A percentile compares a stretch with the other conserved stretches of the same genome.
phyloP scores from a whole-genome alignment of 2,888 invertebrate species.

The Ectobius pallidus region DNA sequence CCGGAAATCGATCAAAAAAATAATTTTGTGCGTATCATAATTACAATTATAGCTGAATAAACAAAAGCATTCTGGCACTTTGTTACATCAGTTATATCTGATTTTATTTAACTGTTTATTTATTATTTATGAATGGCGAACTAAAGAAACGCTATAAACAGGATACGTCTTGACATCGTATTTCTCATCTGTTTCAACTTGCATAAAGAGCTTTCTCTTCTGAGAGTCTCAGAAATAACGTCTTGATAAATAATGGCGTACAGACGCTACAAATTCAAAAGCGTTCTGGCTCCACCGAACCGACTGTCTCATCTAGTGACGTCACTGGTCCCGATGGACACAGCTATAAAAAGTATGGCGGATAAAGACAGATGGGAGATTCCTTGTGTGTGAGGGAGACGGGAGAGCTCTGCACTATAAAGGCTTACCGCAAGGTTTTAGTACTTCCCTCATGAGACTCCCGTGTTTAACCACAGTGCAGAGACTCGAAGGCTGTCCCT shows the following conservation, averaged over 20 bases:
- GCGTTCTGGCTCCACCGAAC: background rate
- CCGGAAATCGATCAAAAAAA: no score
- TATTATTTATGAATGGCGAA: no score
- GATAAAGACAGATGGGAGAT: slow-evolving; percentile 32
- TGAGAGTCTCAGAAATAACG: background rate
- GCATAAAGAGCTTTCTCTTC: no score
- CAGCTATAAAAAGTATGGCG: slow-evolving; percentile 30
- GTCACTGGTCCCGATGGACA: slow-evolving; percentile 32
- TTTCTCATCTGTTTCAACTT: no score
- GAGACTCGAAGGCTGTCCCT: background rate
- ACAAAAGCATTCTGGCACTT: no score
- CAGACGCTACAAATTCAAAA: slow-evolving; percentile 10
- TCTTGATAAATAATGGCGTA: slow-evolving; percentile 14
- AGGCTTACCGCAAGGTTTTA: slow-evolving; percentile 35
- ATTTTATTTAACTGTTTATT: no score
- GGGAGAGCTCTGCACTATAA: slow-evolving; percentile 27
- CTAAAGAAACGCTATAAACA: no score
- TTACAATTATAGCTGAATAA: no score
- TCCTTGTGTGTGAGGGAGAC: slow-evolving; percentile 9
- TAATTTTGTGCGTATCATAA: no score
- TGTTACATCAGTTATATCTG: no score
- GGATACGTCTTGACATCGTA: no score
- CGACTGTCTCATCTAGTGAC: slow-evolving; percentile 18
- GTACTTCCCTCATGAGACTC: slow-evolving; percentile 33
- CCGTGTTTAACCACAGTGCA: slow-evolving; percentile 9